phyloP scores from a whole-genome alignment of 1,140 invertebrate genomes.

The Gryon sp. region DNA sequence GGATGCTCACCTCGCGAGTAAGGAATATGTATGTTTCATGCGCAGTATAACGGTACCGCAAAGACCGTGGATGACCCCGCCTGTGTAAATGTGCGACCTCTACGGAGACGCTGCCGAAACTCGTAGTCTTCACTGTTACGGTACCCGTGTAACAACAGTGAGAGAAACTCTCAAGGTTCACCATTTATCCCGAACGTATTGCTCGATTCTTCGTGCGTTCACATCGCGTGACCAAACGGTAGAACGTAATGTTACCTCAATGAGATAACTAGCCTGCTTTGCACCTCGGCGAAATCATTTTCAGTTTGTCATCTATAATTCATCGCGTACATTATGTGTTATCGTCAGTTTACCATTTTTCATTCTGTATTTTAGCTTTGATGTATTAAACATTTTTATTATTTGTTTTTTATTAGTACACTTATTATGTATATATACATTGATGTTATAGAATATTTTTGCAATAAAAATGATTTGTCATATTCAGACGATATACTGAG shows the following conservation, averaged over 20 bases:
- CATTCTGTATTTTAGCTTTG: background rate
- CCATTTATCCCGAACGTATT: constrained; percentile 52
- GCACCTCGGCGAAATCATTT: constrained; percentile 22
- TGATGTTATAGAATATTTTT: too few species aligned
- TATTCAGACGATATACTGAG: too few species aligned
- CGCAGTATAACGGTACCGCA: constrained; percentile 73
- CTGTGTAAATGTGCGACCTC: constrained; percentile 78
- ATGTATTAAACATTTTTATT: too few species aligned
- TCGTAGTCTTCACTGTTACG: constrained; percentile 43
- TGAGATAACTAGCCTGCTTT: constrained; percentile 25
- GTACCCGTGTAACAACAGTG: constrained; percentile 62
- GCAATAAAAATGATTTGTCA: too few species aligned
- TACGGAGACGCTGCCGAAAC: constrained; percentile 64
- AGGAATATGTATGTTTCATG: constrained; percentile 70
- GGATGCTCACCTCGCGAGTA: constrained; percentile 55
- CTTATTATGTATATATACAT: too few species aligned
- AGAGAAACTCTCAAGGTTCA: constrained; percentile 32
- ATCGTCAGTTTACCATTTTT: constrained; percentile 1
- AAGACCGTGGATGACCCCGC: constrained; percentile 76
- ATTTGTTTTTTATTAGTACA: too few species aligned
- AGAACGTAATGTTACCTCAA: constrained; percentile 17
- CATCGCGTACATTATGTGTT: background rate
- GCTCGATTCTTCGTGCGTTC: constrained; percentile 19
- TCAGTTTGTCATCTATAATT: constrained; percentile 7
- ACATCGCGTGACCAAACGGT: constrained; percentile 48